A percentile compares a stretch with the other conserved stretches of the same genome.
phyloP scores from a whole-genome alignment of 2,888 invertebrate species.

The Thymelicus sylvestris region DNA sequence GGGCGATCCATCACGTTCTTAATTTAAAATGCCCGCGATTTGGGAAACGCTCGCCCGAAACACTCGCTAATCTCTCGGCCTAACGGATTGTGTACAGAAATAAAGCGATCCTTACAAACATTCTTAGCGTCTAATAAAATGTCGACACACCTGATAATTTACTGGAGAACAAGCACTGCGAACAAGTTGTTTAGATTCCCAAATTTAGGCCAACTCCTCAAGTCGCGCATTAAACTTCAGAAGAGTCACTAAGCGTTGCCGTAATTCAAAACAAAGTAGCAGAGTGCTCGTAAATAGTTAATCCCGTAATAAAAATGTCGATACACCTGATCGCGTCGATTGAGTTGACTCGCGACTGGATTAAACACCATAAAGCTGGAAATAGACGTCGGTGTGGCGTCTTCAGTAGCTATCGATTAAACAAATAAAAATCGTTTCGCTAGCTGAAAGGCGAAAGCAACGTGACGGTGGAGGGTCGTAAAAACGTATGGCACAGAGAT shows the following conservation, averaged over 20 bases:
- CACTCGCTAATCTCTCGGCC: slow-evolving; percentile 70
- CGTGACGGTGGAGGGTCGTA: slow-evolving; percentile 78
- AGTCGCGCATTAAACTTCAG: slow-evolving; percentile 60
- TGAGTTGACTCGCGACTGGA: slow-evolving; percentile 66
- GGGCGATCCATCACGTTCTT: slow-evolving; percentile 81
- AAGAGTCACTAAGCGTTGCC: slow-evolving; percentile 62
- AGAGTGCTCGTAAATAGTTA: slow-evolving; percentile 79
- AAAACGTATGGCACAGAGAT: slow-evolving; percentile 82
- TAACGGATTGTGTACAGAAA: slow-evolving; percentile 67
- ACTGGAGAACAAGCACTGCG: slow-evolving; percentile 57
- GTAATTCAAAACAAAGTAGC: slow-evolving; percentile 74
- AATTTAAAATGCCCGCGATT: slow-evolving; percentile 82
- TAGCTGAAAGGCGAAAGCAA: slow-evolving; percentile 79
- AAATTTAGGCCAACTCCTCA: slow-evolving; percentile 61
- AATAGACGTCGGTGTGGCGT: slow-evolving; percentile 74
- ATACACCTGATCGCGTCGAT: slow-evolving; percentile 78
- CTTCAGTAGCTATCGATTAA: slow-evolving; percentile 82
- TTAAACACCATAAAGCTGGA: slow-evolving; percentile 73
- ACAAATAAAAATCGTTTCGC: slow-evolving; percentile 83
- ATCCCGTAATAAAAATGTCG: slow-evolving; percentile 75
- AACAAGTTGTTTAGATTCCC: slow-evolving; percentile 54
- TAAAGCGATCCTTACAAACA: slow-evolving; percentile 71
- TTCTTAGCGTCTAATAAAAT: slow-evolving; percentile 62
- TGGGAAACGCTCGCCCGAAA: slow-evolving; percentile 66
- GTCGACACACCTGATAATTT: slow-evolving; percentile 52